phyloP scores from a whole-genome alignment of 2,797 vertebrate genomes.

The Pangasius larnaudii region DNA sequence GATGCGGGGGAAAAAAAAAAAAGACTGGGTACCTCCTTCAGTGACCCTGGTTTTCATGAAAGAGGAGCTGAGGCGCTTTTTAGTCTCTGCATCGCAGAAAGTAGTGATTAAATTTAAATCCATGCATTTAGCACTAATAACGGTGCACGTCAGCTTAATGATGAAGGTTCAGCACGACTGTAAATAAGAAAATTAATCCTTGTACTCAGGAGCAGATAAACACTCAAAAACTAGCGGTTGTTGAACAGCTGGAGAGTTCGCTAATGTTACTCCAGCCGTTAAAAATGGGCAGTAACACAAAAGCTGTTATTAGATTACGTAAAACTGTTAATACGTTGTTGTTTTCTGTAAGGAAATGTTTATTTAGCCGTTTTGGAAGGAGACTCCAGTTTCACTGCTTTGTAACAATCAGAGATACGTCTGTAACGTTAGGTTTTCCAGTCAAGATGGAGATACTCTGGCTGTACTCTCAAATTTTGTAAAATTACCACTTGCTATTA shows the following conservation, averaged over 20 bases:
- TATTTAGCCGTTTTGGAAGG: neutral
- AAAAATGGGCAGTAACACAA: neutral
- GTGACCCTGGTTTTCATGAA: slow-evolving; percentile 67
- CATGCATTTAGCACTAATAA: slow-evolving; percentile 6
- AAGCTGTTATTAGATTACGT: neutral
- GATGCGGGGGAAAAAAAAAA: slow-evolving; percentile 44
- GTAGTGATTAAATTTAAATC: neutral
- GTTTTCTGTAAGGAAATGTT: neutral
- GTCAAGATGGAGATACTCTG: neutral
- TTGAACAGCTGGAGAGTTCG: neutral
- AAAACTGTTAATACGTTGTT: neutral
- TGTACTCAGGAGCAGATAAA: neutral
- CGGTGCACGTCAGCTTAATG: neutral
- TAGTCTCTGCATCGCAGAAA: neutral
- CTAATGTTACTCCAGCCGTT: neutral
- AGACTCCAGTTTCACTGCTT: neutral
- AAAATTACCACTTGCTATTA: neutral
- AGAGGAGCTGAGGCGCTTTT: slow-evolving; percentile 51
- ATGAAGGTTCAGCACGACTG: neutral
- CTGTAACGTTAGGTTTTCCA: neutral
- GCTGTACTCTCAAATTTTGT: neutral
- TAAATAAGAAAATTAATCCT: slow-evolving; percentile 1
- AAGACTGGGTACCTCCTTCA: slow-evolving; percentile 60
- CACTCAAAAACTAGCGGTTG: neutral
- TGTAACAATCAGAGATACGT: no score